Conservation (phyloP, 1,140 invertebrate species). For the Pectinophora gossypiella region DNA sequence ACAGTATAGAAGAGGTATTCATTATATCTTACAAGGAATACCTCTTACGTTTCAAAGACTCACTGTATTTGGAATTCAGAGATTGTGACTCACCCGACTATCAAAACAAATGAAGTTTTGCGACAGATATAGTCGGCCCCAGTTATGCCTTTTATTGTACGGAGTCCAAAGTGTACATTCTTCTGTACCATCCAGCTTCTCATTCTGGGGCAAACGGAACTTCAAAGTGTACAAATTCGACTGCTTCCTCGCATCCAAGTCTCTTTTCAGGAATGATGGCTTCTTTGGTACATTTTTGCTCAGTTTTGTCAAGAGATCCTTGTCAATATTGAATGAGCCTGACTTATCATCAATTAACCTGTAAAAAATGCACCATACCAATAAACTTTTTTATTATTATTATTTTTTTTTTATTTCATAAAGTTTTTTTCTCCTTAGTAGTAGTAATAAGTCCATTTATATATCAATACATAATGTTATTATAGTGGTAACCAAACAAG, state of each 20-base stretch:
- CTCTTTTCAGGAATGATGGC: constrained; percentile 92
- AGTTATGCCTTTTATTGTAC: constrained; percentile 93
- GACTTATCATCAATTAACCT: constrained; percentile 91
- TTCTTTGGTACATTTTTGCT: constrained; percentile 92
- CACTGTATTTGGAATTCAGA: no score
- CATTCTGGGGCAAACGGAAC: constrained; percentile 90
- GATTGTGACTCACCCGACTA: constrained; percentile 87
- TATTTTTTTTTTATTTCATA: no score
- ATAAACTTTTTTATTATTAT: no score
- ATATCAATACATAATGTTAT: no score
- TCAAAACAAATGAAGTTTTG: constrained; percentile 97
- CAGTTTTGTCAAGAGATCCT: constrained; percentile 86
- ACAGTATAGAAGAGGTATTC: no score
- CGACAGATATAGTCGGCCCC: constrained; percentile 94
- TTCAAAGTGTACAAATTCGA: constrained; percentile 90
- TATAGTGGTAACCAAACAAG: no score
- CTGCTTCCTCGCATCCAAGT: constrained; percentile 95
- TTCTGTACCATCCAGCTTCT: constrained; percentile 95
- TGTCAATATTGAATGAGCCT: constrained; percentile 87
- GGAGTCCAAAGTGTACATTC: constrained; percentile 96
- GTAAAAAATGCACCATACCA: constrained; percentile 17
- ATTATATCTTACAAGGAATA: no score
- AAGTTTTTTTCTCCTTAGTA: no score
- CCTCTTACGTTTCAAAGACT: no score
- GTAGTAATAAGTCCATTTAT: no score